These are phyloP conservation scores for Asarcornis scutulata DNA, from an alignment of 2,113 vertebrate species.

Conservation along the genomic window DNA sequence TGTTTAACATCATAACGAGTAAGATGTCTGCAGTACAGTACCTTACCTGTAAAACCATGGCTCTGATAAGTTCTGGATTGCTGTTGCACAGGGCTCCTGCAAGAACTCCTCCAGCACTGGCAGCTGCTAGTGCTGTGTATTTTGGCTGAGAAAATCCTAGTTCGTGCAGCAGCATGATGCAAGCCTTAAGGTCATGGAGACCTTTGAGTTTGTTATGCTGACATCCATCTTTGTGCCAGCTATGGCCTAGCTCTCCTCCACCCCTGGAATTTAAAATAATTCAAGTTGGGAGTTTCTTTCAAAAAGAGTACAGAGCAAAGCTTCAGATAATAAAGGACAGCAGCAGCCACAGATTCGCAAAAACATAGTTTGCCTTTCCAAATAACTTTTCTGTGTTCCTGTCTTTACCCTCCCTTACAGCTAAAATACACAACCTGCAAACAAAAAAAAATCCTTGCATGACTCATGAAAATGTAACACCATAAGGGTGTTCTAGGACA, in stretches of 20 bases:
- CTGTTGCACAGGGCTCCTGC: conserved; percentile 90
- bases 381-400: not conserved
- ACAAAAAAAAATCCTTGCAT: not conserved
- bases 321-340: not conserved
- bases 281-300: not conserved
- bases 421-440: not conserved
- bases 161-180: conserved; percentile 83
- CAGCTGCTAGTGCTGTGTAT: conserved; percentile 81
- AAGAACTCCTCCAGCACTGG: conserved; percentile 92
- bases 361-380: not conserved
- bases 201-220: conserved; percentile 85
- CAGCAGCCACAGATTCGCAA: not conserved
- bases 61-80: conserved; percentile 82
- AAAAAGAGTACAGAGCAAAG: not conserved
- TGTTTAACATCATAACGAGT: too few relatives aligned
- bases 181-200: conserved; percentile 88
- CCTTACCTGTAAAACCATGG: conserved; percentile 87
- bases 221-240: conserved; percentile 88
- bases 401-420: not conserved
- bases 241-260: conserved; percentile 90
- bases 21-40: not conserved
- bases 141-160: conserved; percentile 85
- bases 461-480: not conserved
- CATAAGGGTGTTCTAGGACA: too few relatives aligned
- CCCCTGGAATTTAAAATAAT: conserved; percentile 80